Base-by-base conservation (phyloP, 2,113 vertebrate species). In the Theristicus caerulescens region DNA sequence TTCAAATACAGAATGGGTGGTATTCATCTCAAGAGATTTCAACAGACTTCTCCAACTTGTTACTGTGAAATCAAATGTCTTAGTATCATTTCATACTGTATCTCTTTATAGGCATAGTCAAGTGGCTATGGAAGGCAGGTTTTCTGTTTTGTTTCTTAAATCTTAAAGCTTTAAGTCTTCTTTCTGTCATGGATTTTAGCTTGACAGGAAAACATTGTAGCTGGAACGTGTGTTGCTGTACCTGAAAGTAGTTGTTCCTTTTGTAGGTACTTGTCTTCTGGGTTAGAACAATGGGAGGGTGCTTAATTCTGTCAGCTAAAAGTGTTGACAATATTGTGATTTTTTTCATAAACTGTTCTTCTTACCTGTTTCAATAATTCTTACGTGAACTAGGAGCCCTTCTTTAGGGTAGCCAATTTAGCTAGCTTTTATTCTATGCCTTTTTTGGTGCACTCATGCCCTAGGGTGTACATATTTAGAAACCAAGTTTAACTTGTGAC, bases 31-130 rank as follows among this genome's bases (percentile, higher is more conserved):
- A 15, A 42, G n/a, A 11, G 34, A 57, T 7, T 58, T 69, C 54
- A 22, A 13, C 31, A 62, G n/a, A 10, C 51, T 74, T 82, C 36
- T 81, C 26, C 38, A 2, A 34, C 21, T 52, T 51, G 10, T 74
- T 65, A 8, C 71, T 61, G 16, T 67, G 76, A 44, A 80, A 34
- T 91, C 40, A n/a, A 2, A n/a, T 6, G 4, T 88, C 36, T 40
- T 46, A 9, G 4, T 64, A 2, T 26, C 7, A 16, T n/a, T 80
- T 67, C 25, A 5, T 36, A 7, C 34, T 20, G 0, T 3, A 8
- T 13, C 11, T 64, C 47, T 54, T 49, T 6, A 17, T 32, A 57
- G 57, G 83, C 40, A 14, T n/a, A 12, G 10, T 49, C 26, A 25
- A 25, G 51, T 20, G 22, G 34, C 25, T 65, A 2, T 22, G 66